phyloP scores from a whole-genome alignment of 1,140 invertebrate genomes.

The Musca domestica region DNA sequence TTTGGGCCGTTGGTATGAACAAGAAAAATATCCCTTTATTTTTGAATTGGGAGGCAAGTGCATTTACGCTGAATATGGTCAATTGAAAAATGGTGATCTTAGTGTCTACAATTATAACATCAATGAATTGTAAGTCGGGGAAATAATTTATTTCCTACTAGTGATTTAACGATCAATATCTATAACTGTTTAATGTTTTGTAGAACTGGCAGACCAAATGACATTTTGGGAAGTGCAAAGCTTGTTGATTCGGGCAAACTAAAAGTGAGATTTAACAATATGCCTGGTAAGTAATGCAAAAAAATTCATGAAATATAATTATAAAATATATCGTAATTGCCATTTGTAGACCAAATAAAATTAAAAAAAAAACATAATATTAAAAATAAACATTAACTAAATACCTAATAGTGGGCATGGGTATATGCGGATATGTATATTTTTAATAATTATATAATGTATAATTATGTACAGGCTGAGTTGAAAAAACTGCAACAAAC shows the following conservation, averaged over 20 bases:
- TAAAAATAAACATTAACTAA: no score
- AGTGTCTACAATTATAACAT: constrained; percentile 8
- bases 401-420: no score
- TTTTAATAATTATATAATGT: no score
- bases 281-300: constrained; percentile 17
- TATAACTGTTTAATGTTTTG: background rate
- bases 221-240: constrained; percentile 19
- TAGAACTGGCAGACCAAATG: background rate
- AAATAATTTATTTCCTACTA: no score
- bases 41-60: constrained; percentile 76
- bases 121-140: constrained; percentile 12
- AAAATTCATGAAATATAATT: no score
- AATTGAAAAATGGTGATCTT: constrained; percentile 53
- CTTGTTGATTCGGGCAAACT: constrained; percentile 17
- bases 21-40: constrained; percentile 70
- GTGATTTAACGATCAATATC: no score
- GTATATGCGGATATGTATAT: no score
- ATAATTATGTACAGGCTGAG: no score
- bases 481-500: background rate
- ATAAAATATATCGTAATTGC: no score
- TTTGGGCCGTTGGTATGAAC: constrained; percentile 76
- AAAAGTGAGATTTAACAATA: constrained; percentile 9
- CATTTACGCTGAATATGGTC: constrained; percentile 66
- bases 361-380: no score
- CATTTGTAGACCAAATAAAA: no score